Evolutionary conservation across 2,113 vertebrate species (phyloP), one percentile per base, ranked within the genome.

Genomic region (Lepisosteus oculatus): DNA sequence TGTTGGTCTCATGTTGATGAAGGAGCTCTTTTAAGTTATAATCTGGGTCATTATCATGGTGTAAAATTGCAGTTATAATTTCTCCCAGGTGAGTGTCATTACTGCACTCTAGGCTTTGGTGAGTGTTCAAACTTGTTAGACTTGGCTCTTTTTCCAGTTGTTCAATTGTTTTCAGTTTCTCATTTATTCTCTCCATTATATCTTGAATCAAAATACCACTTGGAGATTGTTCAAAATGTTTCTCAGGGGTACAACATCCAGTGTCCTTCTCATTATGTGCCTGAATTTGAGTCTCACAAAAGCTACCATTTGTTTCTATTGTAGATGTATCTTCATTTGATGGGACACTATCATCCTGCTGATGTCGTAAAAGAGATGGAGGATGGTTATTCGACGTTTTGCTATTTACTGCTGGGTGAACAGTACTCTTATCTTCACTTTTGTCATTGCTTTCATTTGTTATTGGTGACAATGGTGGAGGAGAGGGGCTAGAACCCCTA

Each of bases 11-110:
- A 55, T 95, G 93, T 67, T 93, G 93, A 72, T 62, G 91, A 69
- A 98, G 90, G 66, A 97, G 85, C 72, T 98, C 94, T 83, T 90
- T 94, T 77, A 97, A 93, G 84, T 90, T 96, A 76, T 95, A 96
- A 87, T 96, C 95, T 84, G 86, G 95, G 41, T 93, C 90, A 61
- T 87, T 92, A 66, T 84, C 85, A 67, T 84, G 85, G 78, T 94
- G 93, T 77, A 97, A 87, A 68, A 98, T 90, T 65, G 93, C 95
- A n/a, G 93, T 93, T 88, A 97, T 93, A 69, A 98, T 95, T 82
- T 95, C 91, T 78, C 92, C 92, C 71, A 97, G 81, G 78, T 95
- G 94, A 44, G 92, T 78, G 72, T 88, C 88, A 65, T 91, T 88
- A 56, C 83, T 88, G 78, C 87, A 89, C 74, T 88, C 83, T 64